Percentiles rank a stretch among this genome's conserved stretches.
Evolutionary conservation across 2,888 invertebrate species (phyloP).

Genomic region (Sphecodes monilicornis): DNA sequence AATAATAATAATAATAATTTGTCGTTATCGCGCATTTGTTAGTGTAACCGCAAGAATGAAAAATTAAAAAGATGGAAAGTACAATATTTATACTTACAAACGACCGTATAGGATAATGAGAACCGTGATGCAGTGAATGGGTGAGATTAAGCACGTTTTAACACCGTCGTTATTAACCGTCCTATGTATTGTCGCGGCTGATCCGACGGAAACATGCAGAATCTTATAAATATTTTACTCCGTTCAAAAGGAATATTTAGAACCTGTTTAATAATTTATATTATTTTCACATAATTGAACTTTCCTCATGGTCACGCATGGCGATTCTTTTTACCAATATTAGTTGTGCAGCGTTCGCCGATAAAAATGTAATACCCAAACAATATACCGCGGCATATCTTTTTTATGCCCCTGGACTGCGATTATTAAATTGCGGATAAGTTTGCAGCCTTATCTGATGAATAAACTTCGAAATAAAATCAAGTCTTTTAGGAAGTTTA

Average conservation of each 20-base stretch:
- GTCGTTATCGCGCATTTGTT: not conserved
- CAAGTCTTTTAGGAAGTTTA: no score
- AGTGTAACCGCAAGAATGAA: not conserved
- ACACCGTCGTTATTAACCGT: not conserved
- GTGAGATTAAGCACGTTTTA: constrained; percentile 1
- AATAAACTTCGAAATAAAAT: no score
- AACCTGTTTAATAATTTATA: not conserved
- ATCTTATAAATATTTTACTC: not conserved
- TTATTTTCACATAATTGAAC: not conserved
- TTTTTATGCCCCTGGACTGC: not conserved
- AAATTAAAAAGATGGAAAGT: not conserved
- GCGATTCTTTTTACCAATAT: not conserved
- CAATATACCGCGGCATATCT: not conserved
- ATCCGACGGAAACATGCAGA: not conserved
- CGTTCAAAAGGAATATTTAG: not conserved
- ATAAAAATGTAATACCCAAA: not conserved
- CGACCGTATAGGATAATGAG: not conserved
- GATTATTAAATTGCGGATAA: not conserved
- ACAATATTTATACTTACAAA: not conserved
- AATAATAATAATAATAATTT: not conserved
- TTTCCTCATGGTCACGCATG: not conserved
- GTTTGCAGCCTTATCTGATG: no score
- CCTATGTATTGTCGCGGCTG: not conserved
- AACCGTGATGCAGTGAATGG: not conserved
- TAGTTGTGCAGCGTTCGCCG: not conserved